phyloP scores from a whole-genome alignment of 1,140 invertebrate genomes.

The Ceratina calcarata region DNA sequence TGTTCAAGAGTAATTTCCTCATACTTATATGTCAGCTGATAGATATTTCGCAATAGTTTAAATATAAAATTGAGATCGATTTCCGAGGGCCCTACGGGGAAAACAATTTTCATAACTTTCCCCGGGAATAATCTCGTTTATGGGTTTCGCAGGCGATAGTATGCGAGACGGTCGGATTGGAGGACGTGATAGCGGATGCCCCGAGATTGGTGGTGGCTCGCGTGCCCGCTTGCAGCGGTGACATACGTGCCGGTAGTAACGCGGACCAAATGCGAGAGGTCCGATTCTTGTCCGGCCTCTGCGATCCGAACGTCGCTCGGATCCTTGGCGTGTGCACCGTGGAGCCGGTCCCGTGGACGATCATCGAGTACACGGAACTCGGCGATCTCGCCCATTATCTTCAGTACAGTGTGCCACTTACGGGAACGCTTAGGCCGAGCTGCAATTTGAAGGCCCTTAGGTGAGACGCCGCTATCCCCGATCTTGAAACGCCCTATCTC shows the following conservation, averaged over 20 bases:
- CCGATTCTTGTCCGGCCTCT: conserved; percentile 86
- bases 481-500: too few relatives aligned
- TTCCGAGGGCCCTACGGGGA: background rate
- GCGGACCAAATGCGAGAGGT: conserved; percentile 83
- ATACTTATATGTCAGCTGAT: too few relatives aligned
- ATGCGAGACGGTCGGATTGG: conserved; percentile 81
- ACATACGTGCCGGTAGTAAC: conserved; percentile 69
- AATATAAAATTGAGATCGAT: too few relatives aligned
- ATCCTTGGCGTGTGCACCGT: conserved; percentile 85
- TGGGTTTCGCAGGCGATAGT: conserved; percentile 78
- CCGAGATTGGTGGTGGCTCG: conserved; percentile 81
- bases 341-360: conserved; percentile 85
- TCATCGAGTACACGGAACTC: conserved; percentile 89
- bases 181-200: conserved; percentile 75
- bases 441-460: conserved; percentile 77
- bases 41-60: too few relatives aligned
- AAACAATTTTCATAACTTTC: background rate
- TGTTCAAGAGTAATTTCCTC: too few relatives aligned
- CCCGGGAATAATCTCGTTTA: background rate
- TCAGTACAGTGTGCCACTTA: conserved; percentile 79
- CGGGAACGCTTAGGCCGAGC: conserved; percentile 72
- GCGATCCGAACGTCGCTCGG: conserved; percentile 87
- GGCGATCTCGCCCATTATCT: conserved; percentile 91
- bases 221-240: conserved; percentile 68
- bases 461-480: conserved; percentile 57